Evolutionary conservation across 2,113 vertebrate genomes (phyloP), one percentile per base, ranked within the genome.

Genomic region (Aplodontia rufa): DNA sequence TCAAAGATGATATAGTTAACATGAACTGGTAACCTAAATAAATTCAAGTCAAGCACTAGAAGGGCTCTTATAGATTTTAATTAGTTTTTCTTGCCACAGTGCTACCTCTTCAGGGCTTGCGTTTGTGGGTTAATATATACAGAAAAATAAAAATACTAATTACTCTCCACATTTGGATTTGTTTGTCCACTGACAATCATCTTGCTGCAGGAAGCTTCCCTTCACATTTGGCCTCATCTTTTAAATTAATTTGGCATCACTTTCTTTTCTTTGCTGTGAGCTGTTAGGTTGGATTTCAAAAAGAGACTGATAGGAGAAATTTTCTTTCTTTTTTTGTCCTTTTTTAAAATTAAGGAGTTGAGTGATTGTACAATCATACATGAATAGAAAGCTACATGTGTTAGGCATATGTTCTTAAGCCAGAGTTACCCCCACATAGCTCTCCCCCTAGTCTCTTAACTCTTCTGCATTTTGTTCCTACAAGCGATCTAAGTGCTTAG

Each of bases 241-340:
- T 88, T 93, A 88, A 80, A 93, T 95, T 93, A 93, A 94, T 71
- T 93, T 62, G 37, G n/a, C 35, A 42, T 84, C 16, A 6, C 49
- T 66, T 76, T 74, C 40, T 64, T 49, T 55, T 75, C 35, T 71
- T 72, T 76, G 1, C 47, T 62, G 2, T 60, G 35, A 24, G 40
- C 35, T 74, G 5, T 85, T 76, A 68, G 20, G 26, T 81, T 88
- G 68, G 90, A 89, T 90, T 97, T 96, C 79, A 75, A 85, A 93
- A 91, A 87, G 30, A 96, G 14, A 74, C 32, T 53, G 26, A 88
- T 71, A 8, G 6, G 51, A 55, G 72, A 75, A 47, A 85, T 93
- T 86, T 97, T 87, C 51, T n/a, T n/a, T n/a, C n/a, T n/a, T n/a
- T n/a, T n/a, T n/a, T n/a, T n/a, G n/a, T n/a, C n/a, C n/a, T n/a